phyloP scores from a whole-genome alignment of 2,888 invertebrate species.

The Chrysodeixis includens region DNA sequence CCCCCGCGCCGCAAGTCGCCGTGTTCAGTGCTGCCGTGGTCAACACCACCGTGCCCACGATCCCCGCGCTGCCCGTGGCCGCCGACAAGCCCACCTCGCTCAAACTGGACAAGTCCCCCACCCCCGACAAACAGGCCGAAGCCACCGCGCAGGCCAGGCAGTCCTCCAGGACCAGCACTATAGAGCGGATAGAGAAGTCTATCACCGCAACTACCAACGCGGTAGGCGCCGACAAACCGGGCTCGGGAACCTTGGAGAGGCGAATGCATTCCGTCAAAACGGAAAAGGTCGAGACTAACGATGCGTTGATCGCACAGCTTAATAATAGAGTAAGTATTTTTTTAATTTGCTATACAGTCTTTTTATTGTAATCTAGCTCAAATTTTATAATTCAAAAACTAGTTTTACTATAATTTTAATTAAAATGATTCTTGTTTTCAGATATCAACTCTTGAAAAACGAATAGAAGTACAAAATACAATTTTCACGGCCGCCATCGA shows the following conservation, averaged over 20 bases:
- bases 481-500: conserved; percentile 90
- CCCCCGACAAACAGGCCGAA: conserved; percentile 62
- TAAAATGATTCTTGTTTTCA: conserved; percentile 56
- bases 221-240: conserved; percentile 57
- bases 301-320: conserved; percentile 82
- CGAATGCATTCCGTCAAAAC: conserved; percentile 61
- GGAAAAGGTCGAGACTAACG: conserved; percentile 73
- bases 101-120: conserved; percentile 50
- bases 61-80: conserved; percentile 21
- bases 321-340: conserved; percentile 81
- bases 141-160: conserved; percentile 49
- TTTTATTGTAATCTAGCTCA: no score
- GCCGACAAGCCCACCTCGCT: conserved; percentile 62
- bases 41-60: conserved; percentile 54
- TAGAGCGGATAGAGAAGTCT: conserved; percentile 69
- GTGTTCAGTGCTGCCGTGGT: conserved; percentile 64
- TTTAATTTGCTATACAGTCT: no score
- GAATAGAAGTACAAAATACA: conserved; percentile 89
- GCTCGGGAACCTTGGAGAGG: conserved; percentile 75
- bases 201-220: conserved; percentile 45
- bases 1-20: neutral
- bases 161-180: conserved; percentile 58
- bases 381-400: neutral
- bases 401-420: neutral
- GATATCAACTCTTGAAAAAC: conserved; percentile 89